Evolutionary conservation across 2,888 invertebrate genomes (phyloP), one percentile per base, ranked within the genome.

Genomic region (Euproctis similis): DNA sequence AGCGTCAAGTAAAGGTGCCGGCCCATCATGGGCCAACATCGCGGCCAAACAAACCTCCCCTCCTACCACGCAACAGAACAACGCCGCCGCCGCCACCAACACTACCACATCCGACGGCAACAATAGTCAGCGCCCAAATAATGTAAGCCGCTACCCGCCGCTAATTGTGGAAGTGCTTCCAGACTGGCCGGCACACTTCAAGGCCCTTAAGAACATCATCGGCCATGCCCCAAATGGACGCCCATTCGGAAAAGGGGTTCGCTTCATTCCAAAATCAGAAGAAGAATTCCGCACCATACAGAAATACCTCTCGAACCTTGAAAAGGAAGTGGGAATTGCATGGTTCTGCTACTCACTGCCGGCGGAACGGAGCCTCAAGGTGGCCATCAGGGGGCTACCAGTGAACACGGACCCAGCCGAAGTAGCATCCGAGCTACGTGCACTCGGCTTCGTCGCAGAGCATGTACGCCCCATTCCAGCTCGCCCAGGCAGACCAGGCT

Each of bases 301-400:
- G 3, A n/a, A n/a, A 4, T 30, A 30, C 24, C 14, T 30, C 1
- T 3, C 20, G 5, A 14, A 14, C 2, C 20, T 24, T 0, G 24
- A 24, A 2, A 13, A 10, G 7, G 14, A 18, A 2, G 24, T 19
- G 5, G n/a, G 7, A 1, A 16, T 30, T 3, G 14, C 20, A 2
- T 30, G 30, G 30, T 30, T 30, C 12, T 25, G 23, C 0, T 30
- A 30, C 14, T 20, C 25, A 1, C 24, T 16, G 2, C 20, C 24
- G 6, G 14, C 13, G 7, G 30, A 30, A n/a, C 8, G 12, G 2
- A 30, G 20, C 20, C 3, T 30, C 7, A 30, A 30, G 11, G 20
- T 30, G 6, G 24, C 29, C 19, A 30, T 30, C 10, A 4, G 29
- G 1, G 24, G 29, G 1, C 24, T 30, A 5, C 24, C 29, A 0